Conservation (phyloP, 1,140 invertebrate species). For the Orchesella cincta region DNA sequence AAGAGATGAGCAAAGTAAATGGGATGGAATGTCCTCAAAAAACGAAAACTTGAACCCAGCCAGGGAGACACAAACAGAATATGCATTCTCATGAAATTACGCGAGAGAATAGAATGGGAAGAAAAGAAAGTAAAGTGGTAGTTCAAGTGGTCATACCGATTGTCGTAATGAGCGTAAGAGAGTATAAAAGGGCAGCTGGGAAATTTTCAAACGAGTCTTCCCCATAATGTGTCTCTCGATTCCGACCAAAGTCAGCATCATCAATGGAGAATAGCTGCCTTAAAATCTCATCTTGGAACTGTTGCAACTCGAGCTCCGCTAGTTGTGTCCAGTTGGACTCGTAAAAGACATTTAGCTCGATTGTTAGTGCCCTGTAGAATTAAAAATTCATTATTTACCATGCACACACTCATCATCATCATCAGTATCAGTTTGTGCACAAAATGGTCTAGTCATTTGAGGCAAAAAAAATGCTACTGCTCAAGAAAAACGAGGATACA, state of each 20-base stretch:
- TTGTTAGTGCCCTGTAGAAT: conserved; percentile 62
- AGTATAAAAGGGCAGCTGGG: conserved; percentile 64
- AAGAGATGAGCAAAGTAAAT: not conserved
- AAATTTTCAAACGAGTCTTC: conserved; percentile 67
- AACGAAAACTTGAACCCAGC: too few relatives aligned
- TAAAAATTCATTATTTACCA: conserved; percentile 7
- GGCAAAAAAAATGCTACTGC: too few relatives aligned
- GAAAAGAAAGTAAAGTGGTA: not conserved
- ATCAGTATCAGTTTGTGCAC: not conserved
- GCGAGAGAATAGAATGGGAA: too few relatives aligned
- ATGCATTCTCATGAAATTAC: too few relatives aligned
- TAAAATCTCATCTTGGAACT: conserved; percentile 60
- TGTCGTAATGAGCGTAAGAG: conserved; percentile 65
- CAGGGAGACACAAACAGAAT: too few relatives aligned
- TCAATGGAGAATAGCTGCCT: conserved; percentile 51
- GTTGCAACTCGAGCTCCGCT: conserved; percentile 56
- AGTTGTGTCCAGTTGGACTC: conserved; percentile 62
- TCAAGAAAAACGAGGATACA: too few relatives aligned
- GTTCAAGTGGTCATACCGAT: conserved; percentile 58
- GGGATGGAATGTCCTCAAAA: too few relatives aligned
- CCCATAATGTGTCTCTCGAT: conserved; percentile 53
- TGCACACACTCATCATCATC: conserved; percentile 3
- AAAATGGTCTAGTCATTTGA: too few relatives aligned
- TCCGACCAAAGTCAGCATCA: conserved; percentile 31
- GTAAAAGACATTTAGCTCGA: conserved; percentile 64